Evolutionary conservation across 2,797 vertebrate species (phyloP), one percentile per base, ranked within the genome.

Genomic region (Todus mexicanus): DNA sequence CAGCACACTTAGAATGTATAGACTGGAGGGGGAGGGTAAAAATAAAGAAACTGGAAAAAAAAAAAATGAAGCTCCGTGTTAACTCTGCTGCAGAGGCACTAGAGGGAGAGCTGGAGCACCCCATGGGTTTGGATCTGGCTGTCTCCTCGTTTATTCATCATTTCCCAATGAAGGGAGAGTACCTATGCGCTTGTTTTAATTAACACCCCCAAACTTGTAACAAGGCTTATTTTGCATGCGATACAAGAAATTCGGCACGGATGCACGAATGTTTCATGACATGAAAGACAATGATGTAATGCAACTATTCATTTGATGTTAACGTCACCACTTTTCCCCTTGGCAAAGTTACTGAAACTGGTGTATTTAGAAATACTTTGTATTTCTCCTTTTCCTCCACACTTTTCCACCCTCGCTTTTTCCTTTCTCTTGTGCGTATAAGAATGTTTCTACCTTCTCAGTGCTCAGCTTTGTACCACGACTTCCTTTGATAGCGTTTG

Each of bases 31-130:
- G 5, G 8, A 7, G 4, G 27, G 6, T 47, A 61, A 79, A 82
- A 65, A 31, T 38, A 50, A 33, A 23, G 40, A 56, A 9, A 51
- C 50, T 19, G 20, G 13, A 25, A 3, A n/a, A 23, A 6, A 15
- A 29, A 40, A 35, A 2, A 10, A 45, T 1, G 14, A 12, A 87
- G 22, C 20, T 10, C 29, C 0, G 0, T 43, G 38, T 80, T 33
- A 65, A 43, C 51, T 45, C 35, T 70, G 56, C 56, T 66, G 7
- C 20, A 70, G 40, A 45, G 43, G 35, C 88, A 73, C 88, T 86
- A 84, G 80, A 73, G 83, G 77, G 76, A 84, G 79, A 63, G 29
- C 54, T 42, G 48, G 88, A 91, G 53, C 77, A 15, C 25, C 3
- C 3, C 25, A 5, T 2, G 40, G 15, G 23, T 42, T 77, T 29